Percentiles rank a stretch among this genome's conserved stretches.
These are phyloP conservation scores for Oreocharis arfaki DNA, from an alignment of 2,113 vertebrate species.

Conservation along the genomic window DNA sequence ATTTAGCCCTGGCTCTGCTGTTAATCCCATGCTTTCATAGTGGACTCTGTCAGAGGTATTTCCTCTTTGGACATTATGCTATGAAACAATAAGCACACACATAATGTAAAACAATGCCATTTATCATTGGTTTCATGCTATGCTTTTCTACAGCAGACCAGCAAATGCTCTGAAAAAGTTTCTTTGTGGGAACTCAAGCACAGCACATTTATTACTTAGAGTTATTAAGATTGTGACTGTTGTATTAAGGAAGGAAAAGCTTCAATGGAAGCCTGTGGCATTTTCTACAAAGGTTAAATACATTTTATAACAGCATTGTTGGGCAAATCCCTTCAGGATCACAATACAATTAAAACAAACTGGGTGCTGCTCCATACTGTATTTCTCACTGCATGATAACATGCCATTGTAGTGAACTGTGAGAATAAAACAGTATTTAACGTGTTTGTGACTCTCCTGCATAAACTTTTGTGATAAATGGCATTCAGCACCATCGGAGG, in stretches of 20 bases:
- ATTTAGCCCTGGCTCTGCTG: not conserved
- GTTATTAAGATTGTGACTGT: not conserved
- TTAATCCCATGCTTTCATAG: not conserved
- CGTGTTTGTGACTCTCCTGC: not conserved
- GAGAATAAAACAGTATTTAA: not conserved
- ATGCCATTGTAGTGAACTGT: not conserved
- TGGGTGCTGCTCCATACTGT: not conserved
- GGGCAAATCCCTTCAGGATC: not conserved
- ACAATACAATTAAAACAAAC: not conserved
- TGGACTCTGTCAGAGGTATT: not conserved
- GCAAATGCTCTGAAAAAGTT: not conserved
- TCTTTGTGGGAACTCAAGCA: not conserved
- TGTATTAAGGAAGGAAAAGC: conserved; percentile 26
- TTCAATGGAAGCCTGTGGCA: not conserved
- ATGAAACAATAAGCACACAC: not conserved
- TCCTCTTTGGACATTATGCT: not conserved
- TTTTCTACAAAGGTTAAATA: conserved; percentile 22
- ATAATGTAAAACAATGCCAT: not conserved
- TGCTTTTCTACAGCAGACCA: not conserved
- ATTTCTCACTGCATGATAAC: not conserved
- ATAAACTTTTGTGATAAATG: not conserved
- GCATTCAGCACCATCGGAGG: not conserved
- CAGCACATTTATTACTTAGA: not conserved
- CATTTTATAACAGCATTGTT: conserved; percentile 19
- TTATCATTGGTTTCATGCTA: not conserved